These are phyloP conservation scores for Megalopta genalis DNA, from an alignment of 1,140 invertebrate species.

Conservation along the genomic window DNA sequence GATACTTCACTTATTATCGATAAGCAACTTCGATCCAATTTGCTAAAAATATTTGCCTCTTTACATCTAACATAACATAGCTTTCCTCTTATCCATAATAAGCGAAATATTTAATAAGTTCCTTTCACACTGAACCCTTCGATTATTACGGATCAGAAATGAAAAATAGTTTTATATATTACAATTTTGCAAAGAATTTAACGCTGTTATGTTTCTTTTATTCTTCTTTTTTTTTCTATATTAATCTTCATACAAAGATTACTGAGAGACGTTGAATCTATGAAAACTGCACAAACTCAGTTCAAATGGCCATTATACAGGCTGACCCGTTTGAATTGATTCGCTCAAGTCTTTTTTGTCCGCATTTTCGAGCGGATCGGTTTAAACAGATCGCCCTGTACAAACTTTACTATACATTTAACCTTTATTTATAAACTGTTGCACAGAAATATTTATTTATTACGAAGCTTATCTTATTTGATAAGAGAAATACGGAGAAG, in stretches of 20 bases:
- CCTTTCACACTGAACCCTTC: no score
- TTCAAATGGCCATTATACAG: neutral
- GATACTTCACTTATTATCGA: no score
- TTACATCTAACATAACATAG: no score
- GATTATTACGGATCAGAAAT: neutral
- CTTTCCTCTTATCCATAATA: no score
- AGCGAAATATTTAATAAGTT: no score
- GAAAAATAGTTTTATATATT: neutral
- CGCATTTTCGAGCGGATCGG: no score
- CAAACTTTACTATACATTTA: neutral
- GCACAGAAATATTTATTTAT: slow-evolving; percentile 3
- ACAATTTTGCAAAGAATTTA: neutral
- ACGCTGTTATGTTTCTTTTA: neutral
- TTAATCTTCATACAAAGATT: neutral
- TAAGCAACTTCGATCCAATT: no score
- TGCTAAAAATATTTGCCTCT: no score
- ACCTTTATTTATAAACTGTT: neutral
- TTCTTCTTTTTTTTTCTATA: neutral
- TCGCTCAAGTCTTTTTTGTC: no score
- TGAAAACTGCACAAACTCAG: slow-evolving; percentile 19
- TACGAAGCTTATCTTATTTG: neutral
- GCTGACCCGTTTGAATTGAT: no score
- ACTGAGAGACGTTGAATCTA: neutral
- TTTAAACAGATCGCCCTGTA: no score
- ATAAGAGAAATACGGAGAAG: neutral